A percentile compares a stretch with the other conserved stretches of the same genome.
Evolutionary conservation across 2,113 vertebrate genomes (phyloP).

Genomic region (Brachyhypopomus gauderio): DNA sequence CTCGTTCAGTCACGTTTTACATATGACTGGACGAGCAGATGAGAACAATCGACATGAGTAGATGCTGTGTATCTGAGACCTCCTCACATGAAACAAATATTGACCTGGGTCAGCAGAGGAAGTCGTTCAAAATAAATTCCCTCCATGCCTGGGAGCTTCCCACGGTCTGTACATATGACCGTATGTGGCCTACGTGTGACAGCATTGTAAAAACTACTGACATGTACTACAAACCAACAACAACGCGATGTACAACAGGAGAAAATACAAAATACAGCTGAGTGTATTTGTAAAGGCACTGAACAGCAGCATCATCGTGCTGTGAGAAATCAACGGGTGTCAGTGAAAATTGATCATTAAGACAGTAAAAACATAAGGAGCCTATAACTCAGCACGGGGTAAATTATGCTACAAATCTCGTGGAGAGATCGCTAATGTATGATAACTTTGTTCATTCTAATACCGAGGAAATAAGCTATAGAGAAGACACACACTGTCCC

Average conservation of each 20-base stretch:
- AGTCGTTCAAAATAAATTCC: neutral
- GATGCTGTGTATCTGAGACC: neutral
- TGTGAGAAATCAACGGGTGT: neutral
- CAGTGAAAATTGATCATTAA: neutral
- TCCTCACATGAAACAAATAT: neutral
- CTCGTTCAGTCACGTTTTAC: neutral
- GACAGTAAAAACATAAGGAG: neutral
- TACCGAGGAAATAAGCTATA: too few relatives aligned
- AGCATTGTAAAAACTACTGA: neutral
- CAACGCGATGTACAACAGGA: neutral
- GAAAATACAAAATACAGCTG: too few relatives aligned
- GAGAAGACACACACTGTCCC: too few relatives aligned
- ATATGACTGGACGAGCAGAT: neutral
- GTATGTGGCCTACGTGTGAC: neutral
- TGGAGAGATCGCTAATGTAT: neutral
- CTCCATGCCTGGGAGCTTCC: neutral
- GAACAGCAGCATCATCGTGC: too few relatives aligned
- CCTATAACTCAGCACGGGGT: too few relatives aligned
- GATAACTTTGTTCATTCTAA: too few relatives aligned
- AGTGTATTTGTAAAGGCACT: too few relatives aligned
- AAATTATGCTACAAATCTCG: too few relatives aligned
- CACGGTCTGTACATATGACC: neutral
- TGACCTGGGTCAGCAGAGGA: neutral
- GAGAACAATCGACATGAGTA: constrained; percentile 38
- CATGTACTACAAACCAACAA: neutral